Base-by-base conservation (phyloP, 2,888 invertebrate genomes). In the Isotomurus palustris region DNA sequence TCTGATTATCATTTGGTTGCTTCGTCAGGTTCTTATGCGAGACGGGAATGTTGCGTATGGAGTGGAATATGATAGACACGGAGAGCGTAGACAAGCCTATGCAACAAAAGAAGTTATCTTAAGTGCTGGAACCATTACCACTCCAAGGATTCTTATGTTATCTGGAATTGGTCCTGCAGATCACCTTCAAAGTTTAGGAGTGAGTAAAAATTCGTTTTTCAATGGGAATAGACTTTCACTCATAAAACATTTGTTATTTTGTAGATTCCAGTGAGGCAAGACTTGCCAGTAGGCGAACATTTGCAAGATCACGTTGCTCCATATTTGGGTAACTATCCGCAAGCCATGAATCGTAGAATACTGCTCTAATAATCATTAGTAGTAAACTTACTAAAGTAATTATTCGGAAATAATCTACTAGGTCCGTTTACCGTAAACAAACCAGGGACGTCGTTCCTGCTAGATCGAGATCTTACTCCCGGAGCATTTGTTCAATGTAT, bases 11-110 rank as follows among this genome's bases (percentile, higher is more conserved):
- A 2, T n/a, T n/a, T n/a, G n/a, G 12, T 12, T 6, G 19, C 12
- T 36, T 36, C 17, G n/a, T 24, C 44, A 64, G 61, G 43, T 64
- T 14, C 35, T 64, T 14, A 28, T 64, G 17, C 44, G 49, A 25
- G 49, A 54, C 17, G 40, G 47, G 1, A 61, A 53, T 17, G 49
- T 44, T 29, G 58, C 68, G 1, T 58, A 58, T 36, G 68, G 65
- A 10, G 66, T 60, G 8, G 63, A 64, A 41, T 65, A 59, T 29
- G 63, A 62, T 10, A 49, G 68, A 22, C 64, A 69, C 53, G 64
- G 56, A 14, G 52, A 45, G 48, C 50, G 40, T 5, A 48, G 48
- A 21, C 6, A 35, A 2, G 64, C 62, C 1, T 51, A 52, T 32
- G 61, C 61, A 8, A 32, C 14, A 19, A 64, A 64, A 45, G 64